Base-by-base conservation (phyloP, 2,797 vertebrate genomes). In the Crocidura indochinensis region DNA sequence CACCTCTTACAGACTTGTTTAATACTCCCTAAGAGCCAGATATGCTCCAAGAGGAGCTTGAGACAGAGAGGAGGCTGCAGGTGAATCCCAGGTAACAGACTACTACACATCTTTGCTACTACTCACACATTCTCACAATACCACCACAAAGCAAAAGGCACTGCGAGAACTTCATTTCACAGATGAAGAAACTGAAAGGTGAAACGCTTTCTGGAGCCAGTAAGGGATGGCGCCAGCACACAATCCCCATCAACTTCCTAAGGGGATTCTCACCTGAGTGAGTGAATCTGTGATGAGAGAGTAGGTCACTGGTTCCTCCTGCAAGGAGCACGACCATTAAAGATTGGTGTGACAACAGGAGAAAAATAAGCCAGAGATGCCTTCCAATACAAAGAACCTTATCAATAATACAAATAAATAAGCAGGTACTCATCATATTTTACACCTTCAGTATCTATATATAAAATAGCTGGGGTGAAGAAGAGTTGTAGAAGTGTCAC, bases 121-220 rank as follows among this genome's bases (percentile, higher is more conserved):
- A 44, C 3, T 74, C 46, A 82, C 56, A 74, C 69, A 73, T 26
- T 10, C n/a, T 89, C 49, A 56, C 65, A 62, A 72, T 49, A 90
- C 49, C 53, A 44, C 80, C 44, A 11, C 12, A 83, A 87, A 44
- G 73, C 24, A 68, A 47, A 74, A 80, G 46, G 64, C 19, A 82
- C 0, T 47, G 24, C 53, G 44, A 53, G 51, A 53, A 53, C 3
- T 82, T 64, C 27, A 76, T 65, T 75, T 73, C 88, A 80, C 51
- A 90, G 49, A 80, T 46, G 47, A 91, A 83, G 64, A 80, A 83
- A 72, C 9, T 26, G 19, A 68, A 49, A 68, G 22, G 19, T 75
- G 81, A 91, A 71, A 81, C 62, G 73, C 73, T 19, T 84, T 53
- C 46, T 71, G 91, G 51, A 92, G 68, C 87, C 44, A 62, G n/a